Base-by-base conservation (phyloP, 2,113 vertebrate genomes). In the Podarcis cretensis region DNA sequence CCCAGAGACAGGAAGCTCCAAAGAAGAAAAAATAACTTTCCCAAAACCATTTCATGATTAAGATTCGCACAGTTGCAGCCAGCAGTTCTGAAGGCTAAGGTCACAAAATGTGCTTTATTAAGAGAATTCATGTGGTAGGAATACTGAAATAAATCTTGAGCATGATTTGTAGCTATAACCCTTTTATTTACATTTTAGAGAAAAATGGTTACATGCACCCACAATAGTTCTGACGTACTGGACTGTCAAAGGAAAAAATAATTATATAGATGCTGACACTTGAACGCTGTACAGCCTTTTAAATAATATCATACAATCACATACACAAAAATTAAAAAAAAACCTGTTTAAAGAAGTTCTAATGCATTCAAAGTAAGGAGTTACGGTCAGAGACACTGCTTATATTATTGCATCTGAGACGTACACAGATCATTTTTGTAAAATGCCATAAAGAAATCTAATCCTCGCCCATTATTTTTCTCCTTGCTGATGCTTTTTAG, bases 1-100 rank as follows among this genome's bases (percentile, higher is more conserved):
- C 92, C 92, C 91, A 80, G 92, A 95, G 95, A 96, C 95, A 96
- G 96, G 96, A 96, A 97, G 93, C 89, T 93, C 95, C 96, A 93
- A 95, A 90, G 95, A 27, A 57, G 13, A 71, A 81, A 32, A 57
- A n/a, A 23, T n/a, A 14, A 43, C 35, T 78, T 86, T 77, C 35
- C 74, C 84, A 66, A 86, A 86, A 77, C 74, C 43, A 6, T 48
- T 86, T 43, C 75, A 78, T 68, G 75, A 48, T 86, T 79, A 68
- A 69, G 63, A 79, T 86, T 79, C 27, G 68, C 75, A 86, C 30
- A 79, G 59, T 43, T 78, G 59, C 37, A 86, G 76, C 25, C 59
- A 86, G 75, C 59, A 86, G 75, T 69, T 79, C 27, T 85, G 30
- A 69, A 59, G 43, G 20, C 37, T 14, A 25, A 57, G 13, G 1